phyloP scores from a whole-genome alignment of 1,140 invertebrate genomes.

The Drosophila chauvacae region DNA sequence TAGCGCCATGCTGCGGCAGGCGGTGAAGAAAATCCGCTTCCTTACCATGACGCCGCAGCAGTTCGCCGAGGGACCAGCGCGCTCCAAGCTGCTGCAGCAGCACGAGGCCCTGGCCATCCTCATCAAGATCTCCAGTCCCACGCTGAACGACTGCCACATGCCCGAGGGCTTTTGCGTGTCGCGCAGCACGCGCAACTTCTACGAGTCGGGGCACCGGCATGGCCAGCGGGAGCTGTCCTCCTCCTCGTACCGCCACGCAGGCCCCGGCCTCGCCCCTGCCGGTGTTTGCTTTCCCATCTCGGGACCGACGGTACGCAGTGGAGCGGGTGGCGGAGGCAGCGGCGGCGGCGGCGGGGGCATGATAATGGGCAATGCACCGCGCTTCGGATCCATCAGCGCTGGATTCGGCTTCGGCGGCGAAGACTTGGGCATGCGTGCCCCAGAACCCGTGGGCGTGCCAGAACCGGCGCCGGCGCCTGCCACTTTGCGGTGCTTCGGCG shows the following conservation, averaged over 20 bases:
- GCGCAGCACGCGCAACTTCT: constrained; percentile 73
- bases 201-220: constrained; percentile 65
- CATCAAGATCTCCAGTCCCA: constrained; percentile 91
- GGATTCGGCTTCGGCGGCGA: constrained; percentile 26
- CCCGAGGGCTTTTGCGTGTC: constrained; percentile 88
- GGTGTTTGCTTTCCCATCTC: constrained; percentile 19
- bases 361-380: constrained; percentile 39
- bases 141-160: constrained; percentile 87
- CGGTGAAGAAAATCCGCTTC: constrained; percentile 89
- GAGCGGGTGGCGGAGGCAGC: background rate
- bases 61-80: constrained; percentile 91
- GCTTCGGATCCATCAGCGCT: constrained; percentile 22
- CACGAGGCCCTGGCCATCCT: constrained; percentile 92
- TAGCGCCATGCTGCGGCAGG: constrained; percentile 81
- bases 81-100: constrained; percentile 89
- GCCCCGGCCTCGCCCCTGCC: background rate
- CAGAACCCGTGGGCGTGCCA: constrained; percentile 20
- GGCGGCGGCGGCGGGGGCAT: constrained; percentile 10
- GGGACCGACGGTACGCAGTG: constrained; percentile 16
- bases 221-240: constrained; percentile 57
- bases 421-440: constrained; percentile 28
- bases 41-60: constrained; percentile 91
- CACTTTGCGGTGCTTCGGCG: constrained; percentile 36
- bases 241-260: constrained; percentile 57
- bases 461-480: constrained; percentile 3